These are phyloP conservation scores for Myotis findleyi DNA, from an alignment of 2,797 vertebrate genomes.

Conservation along the genomic window DNA sequence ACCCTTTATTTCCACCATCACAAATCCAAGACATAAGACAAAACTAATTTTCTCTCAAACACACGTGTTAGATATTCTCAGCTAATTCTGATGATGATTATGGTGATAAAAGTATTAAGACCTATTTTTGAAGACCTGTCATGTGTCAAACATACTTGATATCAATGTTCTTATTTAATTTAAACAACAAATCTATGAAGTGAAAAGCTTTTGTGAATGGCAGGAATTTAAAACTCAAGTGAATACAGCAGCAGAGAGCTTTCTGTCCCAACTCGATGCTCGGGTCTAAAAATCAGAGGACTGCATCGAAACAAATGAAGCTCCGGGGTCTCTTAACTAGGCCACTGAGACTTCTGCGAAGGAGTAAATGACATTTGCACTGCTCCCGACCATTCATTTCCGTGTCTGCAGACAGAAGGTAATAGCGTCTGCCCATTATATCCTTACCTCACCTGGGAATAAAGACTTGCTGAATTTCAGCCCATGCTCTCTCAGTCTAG, in stretches of 20 bases:
- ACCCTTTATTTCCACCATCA: background rate
- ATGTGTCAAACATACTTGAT: background rate
- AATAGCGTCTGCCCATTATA: background rate
- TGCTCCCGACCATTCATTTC: background rate
- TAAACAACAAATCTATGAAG: background rate
- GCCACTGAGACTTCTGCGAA: slow-evolving; percentile 9
- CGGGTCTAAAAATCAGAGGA: background rate
- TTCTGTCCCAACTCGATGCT: background rate
- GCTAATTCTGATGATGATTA: background rate
- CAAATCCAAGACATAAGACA: background rate
- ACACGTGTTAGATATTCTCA: background rate
- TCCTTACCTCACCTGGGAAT: slow-evolving; percentile 31
- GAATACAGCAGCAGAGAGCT: background rate
- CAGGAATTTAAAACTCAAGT: background rate
- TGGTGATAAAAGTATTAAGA: background rate
- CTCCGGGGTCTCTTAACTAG: background rate
- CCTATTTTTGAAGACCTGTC: background rate
- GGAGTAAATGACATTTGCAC: background rate
- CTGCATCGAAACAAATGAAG: background rate
- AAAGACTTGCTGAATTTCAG: slow-evolving; percentile 22
- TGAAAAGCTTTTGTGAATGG: background rate
- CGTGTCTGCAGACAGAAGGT: slow-evolving; percentile 47
- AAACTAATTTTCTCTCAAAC: background rate
- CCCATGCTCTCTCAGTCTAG: background rate
- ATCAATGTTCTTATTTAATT: background rate